Evolutionary conservation across 2,888 invertebrate species (phyloP), one percentile per base, ranked within the genome.

Genomic region (Sussaba pulchella): DNA sequence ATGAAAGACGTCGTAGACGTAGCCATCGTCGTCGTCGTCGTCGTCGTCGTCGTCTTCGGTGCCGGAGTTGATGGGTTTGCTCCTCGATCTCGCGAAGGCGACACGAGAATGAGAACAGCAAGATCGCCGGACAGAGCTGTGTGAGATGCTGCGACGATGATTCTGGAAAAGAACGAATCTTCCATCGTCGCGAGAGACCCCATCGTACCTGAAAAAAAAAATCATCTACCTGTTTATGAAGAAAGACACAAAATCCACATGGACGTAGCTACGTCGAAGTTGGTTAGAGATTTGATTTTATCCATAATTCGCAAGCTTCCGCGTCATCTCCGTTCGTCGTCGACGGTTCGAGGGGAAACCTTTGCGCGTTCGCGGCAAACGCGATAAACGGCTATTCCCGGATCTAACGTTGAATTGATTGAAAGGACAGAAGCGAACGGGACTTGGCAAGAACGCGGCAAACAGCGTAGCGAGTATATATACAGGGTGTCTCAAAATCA

Each of bases 51-150:
- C 36, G 90, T 90, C 74, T 88, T 86, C 17, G 81, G 67, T 50
- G 92, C 84, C 74, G 92, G 87, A 84, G 92, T 92, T 85, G 93
- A 88, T 59, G 91, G 86, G 36, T 70, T 81, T 57, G 78, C 50
- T 47, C 47, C 70, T 52, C 92, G 88, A 73, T 87, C 77, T 71
- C 84, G 79, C 21, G 82, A 52, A 14, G 87, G 85, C 66, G 93
- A 90, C 17, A 93, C 93, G 63, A 92, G 88, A 86, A 97, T 94
- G 91, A 94, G 94, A 85, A 97, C 94, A 90, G 95, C 95, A 78
- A 97, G 94, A 92, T 97, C 97, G 83, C 97, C 97, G 85, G 96
- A 96, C 86, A 97, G 93, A 36, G 97, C 97, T 78, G 95, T 95
- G 90, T 97, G 95, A 59, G 95, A 94, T 84, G 95, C 94, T n/a